Evolutionary conservation across 2,888 invertebrate species (phyloP).

Genomic region (Tachystola acroxantha): DNA sequence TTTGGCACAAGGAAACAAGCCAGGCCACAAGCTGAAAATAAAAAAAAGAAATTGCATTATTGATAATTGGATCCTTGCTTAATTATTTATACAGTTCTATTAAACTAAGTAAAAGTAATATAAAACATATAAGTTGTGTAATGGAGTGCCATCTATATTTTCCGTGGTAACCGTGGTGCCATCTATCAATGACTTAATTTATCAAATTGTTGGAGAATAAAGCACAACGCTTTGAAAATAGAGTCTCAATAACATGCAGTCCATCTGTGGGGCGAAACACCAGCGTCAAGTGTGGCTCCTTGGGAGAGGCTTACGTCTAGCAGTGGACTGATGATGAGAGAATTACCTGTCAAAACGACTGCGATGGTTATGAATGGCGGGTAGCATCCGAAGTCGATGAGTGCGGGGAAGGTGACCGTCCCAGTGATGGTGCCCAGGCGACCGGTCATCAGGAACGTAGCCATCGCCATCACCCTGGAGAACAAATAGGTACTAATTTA

Average conservation of each 20-base stretch:
- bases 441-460: slow-evolving; percentile 84
- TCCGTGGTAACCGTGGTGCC: too few species aligned
- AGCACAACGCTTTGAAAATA: too few species aligned
- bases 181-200: too few species aligned
- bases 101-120: too few species aligned
- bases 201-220: too few species aligned
- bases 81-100: too few species aligned
- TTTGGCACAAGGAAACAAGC: slow-evolving; percentile 60
- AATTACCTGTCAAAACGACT: slow-evolving; percentile 79
- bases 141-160: too few species aligned
- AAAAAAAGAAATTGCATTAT: slow-evolving; percentile 8
- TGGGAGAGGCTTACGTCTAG: too few species aligned
- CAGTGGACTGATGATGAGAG: too few species aligned
- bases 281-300: too few species aligned
- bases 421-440: slow-evolving; percentile 84
- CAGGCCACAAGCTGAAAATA: slow-evolving; percentile 52
- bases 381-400: slow-evolving; percentile 82
- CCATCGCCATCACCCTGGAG: slow-evolving; percentile 84
- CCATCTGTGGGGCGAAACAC: background rate
- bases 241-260: background rate
- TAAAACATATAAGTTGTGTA: too few species aligned
- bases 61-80: too few species aligned
- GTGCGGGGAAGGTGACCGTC: slow-evolving; percentile 83
- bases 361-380: slow-evolving; percentile 85
- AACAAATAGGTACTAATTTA: background rate